Base-by-base conservation (phyloP, 2,888 invertebrate species). In the Cancer borealis region DNA sequence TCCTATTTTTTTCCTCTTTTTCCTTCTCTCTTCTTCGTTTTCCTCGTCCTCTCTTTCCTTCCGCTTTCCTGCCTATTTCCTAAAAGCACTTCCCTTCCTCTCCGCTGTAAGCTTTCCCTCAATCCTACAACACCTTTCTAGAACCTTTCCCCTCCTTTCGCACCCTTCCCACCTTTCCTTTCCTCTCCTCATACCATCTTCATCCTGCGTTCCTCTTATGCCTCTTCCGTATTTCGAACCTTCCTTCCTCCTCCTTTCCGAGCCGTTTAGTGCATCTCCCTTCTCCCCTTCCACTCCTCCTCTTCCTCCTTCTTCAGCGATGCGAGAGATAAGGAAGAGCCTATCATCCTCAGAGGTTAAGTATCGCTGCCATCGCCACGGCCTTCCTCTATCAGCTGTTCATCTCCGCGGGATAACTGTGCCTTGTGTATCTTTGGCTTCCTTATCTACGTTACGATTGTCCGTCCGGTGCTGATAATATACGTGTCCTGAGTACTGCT, bases 261-360 rank as follows among this genome's bases (percentile, higher is more conserved):
- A 14, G 26, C 87, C 30, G 12, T 91, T 47, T 90, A 90, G 47
- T 90, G 26, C 87, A 87, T 17, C 30, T 87, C 39, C 30, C 87
- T 21, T n/a, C 84, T 84, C 21, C 26, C 12, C 84, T 30, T 14
- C 87, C 21, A 21, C 87, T 14, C 12, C 87, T 87, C 46, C 88
- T 47, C 46, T 21, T 47, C 88, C 10, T 47, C 88, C n/a, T 47
- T n/a, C 47, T 30, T 8, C 46, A 6, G 26, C 54, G 90, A 90
- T 90, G 90, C 30, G 12, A 47, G 47, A 26, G 90, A 90, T 90
- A 90, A 90, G 90, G 90, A 46, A 10, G 26, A 90, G 90, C 49
- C 90, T 90, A 90, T 90, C 90, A 90, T 90, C 49, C 54, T 54
- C 90, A 54, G 46, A 46, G 90, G 90, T 30, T 90, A 79, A 79